Base-by-base conservation (phyloP, 92 coral and sea anemone species). In the Muricea muricata region DNA sequence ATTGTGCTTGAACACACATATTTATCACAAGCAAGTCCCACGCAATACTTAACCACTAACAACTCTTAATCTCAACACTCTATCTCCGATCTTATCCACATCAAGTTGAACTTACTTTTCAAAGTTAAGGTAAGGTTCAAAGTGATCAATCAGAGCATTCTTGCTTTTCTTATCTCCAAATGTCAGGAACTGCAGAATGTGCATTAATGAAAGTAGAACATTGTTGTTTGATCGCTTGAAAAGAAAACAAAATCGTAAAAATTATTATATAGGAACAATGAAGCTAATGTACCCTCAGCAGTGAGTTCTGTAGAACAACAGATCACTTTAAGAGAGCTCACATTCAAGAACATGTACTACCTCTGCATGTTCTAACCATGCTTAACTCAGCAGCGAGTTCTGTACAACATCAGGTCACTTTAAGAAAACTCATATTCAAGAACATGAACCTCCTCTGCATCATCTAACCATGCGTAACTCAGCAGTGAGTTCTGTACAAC, bases 121-220 rank as follows among this genome's bases (percentile, higher is more conserved):
- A 88, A 96, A 96, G 81, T 96, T 94, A 78, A 96, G 87, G 86
- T 90, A 96, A 6, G 99, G 97, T 47, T 87, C 85, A 77, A 96
- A 96, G 81, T 96, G 98, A 67, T 94, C 91, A 50, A 96, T 90
- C 60, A 96, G 61, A 15, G 96, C 90, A 73, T 91, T 92, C 94
- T 93, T 96, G 84, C 94, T 96, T 83, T 85, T 90, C 82, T 90
- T 97, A 52, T 96, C 96, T 56, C 99, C 99, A 77, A 96, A 96
- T 65, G 99, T 96, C 82, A 96, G 84, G 92, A 96, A 96, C 3
- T 97, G 99, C 41, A 96, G 94, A 28, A 96, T 96, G 17, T 95
- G 93, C 99, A 93, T 96, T 96, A 96, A 90, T 31, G 97, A 97
- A 85, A 93, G 99, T 14, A 96, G 92, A 12, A 96, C 92, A 66